Base-by-base conservation (phyloP, 2,113 vertebrate genomes). In the Chionodraco myersi region DNA sequence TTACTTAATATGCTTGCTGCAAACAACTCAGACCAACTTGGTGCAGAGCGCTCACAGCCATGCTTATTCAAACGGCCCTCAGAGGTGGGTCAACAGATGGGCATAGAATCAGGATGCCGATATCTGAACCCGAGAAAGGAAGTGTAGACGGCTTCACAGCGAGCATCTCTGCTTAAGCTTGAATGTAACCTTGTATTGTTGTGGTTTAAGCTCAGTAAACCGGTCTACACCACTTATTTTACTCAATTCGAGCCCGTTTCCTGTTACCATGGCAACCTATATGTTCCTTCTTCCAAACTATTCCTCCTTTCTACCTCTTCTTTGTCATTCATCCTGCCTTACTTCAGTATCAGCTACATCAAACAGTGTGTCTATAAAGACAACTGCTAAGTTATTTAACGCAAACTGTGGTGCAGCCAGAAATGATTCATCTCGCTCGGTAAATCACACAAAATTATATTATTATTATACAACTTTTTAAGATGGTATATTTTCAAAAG, bases 231-330 rank as follows among this genome's bases (percentile, higher is more conserved):
- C 62, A 80, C 82, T 80, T 84, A 63, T 77, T 75, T 88, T 72
- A 89, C 74, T 90, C 80, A 71, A 75, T 84, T 83, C 72, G 68
- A 83, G 78, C 77, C 68, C 48, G 34, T 87, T 87, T 89, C 77
- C 71, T 87, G 89, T 92, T 91, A 89, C 92, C 75, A 92, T 91
- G 79, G 90, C 75, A 87, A 93, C 91, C 66, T 3, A 10, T 72
- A 75, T 86, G 65, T 60, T 80, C 71, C 79, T 75, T 66, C 66
- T 75, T 78, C 72, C 60, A 36, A 77, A 68, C 80, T 73, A 51
- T 79, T 84, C 77, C 71, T 69, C 81, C 79, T 75, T 83, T 84
- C 76, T 51, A 79, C 66, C 81, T 86, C 61, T 60, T 86, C 77
- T 70, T 54, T 73, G 70, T 88, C 85, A 79, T 82, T 69, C 78